Conservation (phyloP, 2,113 vertebrate species). For the Merops nubicus region DNA sequence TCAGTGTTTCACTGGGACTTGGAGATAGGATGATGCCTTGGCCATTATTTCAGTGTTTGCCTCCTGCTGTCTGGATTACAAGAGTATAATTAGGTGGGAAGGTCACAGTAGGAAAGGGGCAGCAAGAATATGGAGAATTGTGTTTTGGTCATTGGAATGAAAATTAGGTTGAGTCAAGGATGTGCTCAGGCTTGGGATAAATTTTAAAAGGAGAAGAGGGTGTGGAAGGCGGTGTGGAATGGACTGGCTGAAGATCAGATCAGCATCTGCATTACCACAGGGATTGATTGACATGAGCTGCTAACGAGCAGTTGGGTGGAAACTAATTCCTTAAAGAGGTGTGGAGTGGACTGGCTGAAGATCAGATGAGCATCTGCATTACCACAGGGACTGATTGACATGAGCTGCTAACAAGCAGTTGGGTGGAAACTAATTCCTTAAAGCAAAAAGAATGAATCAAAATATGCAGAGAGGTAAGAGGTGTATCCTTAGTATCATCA, state of each 20-base stretch:
- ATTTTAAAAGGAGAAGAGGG: background rate
- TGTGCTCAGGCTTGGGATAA: background rate
- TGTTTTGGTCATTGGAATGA: background rate
- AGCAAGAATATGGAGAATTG: background rate
- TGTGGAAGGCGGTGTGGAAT: background rate
- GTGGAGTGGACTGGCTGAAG: background rate
- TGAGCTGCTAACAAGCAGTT: background rate
- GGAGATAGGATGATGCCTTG: background rate
- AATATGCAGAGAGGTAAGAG: background rate
- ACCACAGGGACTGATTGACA: fast-evolving
- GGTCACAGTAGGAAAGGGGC: background rate
- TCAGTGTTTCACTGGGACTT: background rate
- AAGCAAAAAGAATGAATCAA: background rate
- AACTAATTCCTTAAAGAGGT: no score
- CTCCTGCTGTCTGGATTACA: fast-evolving
- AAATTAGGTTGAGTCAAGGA: background rate
- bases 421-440: background rate
- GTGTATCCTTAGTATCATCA: background rate
- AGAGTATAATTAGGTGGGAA: background rate
- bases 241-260: background rate
- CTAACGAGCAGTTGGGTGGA: background rate
- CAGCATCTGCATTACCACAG: background rate
- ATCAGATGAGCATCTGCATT: background rate
- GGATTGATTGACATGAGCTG: background rate
- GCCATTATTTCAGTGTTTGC: background rate